Evolutionary conservation across 2,797 vertebrate genomes (phyloP), one percentile per base, ranked within the genome.

Genomic region (Kryptolebias ocellatus): DNA sequence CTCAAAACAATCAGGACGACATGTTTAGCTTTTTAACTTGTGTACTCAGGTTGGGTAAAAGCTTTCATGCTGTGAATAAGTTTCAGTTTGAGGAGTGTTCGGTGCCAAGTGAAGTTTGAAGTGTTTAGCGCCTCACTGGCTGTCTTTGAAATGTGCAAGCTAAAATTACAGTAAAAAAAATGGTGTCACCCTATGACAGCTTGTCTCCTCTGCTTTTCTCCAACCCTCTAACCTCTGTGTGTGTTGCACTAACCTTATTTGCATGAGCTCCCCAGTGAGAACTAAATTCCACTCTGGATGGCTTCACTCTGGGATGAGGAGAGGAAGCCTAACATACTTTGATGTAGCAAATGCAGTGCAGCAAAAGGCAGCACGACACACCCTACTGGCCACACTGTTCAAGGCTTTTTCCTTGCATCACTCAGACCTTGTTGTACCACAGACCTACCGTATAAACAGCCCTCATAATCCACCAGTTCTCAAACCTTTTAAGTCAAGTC

Each of bases 291-390:
- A 60, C 5, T 67, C 72, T 63, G 58, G 69, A 74, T 68, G 70
- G 67, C 71, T 63, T 70, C 55, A 65, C 80, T 74, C 67, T 74
- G 39, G 70, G 74, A 73, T 59, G 68, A 70, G 70, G 66, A 64
- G 47, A 60, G 51, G 70, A 63, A 70, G 64, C 17, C 15, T 45
- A 59, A 51, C 56, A 14, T 56, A 73, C 76, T 89, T 87, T 90
- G 80, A 86, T 85, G 83, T 79, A 69, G 65, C 72, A 90, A 86
- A 89, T 80, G 76, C 77, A 83, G 78, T 79, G 67, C 61, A 54
- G 84, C 37, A 68, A 76, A 76, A 75, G 77, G 39, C 74, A 74
- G 52, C 5, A 76, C 64, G 81, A 77, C 82, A 83, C 76, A 70
- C 73, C 77, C 84, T 67, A 34, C 45, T 20, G 65, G 64, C 72